Evolutionary conservation across 2,797 vertebrate genomes (phyloP).

Genomic region (Microchirus variegatus): DNA sequence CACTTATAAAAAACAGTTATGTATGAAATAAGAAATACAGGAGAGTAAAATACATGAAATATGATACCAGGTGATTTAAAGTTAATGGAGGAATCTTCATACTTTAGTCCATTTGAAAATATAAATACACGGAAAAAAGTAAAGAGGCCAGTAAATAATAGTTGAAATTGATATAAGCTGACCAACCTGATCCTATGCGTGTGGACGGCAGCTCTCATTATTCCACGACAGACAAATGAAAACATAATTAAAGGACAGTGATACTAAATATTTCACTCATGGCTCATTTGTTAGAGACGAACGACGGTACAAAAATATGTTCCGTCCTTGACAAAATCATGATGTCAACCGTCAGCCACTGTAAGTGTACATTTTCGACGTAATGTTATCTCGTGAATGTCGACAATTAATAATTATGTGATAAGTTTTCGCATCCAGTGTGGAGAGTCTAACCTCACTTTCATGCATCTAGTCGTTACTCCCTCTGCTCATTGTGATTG

Average conservation of each 20-base stretch:
- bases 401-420: fast-evolving
- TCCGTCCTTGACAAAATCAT: not conserved
- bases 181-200: slow-evolving; percentile 62
- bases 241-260: slow-evolving; percentile 19
- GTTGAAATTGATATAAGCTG: fast-evolving
- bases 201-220: slow-evolving; percentile 51
- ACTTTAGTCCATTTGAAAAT: too few relatives aligned
- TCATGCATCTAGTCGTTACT: not conserved
- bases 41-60: not conserved
- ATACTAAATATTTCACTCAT: not conserved
- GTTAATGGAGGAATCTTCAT: too few relatives aligned
- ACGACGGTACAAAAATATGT: not conserved
- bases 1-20: too few relatives aligned
- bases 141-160: not conserved
- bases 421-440: not conserved
- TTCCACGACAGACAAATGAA: slow-evolving; percentile 20
- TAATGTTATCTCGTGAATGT: not conserved
- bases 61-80: too few relatives aligned
- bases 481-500: slow-evolving; percentile 55
- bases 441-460: not conserved
- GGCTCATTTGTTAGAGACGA: not conserved
- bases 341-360: not conserved
- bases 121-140: not conserved
- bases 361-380: not conserved
- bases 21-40: not conserved